These are phyloP conservation scores for Linyphia triangularis DNA, from an alignment of 2,888 invertebrate genomes.

Conservation along the genomic window DNA sequence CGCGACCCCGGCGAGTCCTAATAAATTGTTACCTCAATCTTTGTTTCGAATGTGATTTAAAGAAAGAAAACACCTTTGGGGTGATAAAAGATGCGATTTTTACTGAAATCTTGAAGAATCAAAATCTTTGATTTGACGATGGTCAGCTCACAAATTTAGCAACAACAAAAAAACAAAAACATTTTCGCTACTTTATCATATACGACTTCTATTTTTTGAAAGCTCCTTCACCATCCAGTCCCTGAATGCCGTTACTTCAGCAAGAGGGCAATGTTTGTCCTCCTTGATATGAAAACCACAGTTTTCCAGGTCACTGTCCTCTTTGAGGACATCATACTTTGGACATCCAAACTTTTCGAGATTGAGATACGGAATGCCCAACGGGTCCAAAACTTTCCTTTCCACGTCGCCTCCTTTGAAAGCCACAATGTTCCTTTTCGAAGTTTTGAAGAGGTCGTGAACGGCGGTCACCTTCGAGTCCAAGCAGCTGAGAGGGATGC, in stretches of 20 bases:
- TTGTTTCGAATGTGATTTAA: no score
- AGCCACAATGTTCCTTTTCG: background rate
- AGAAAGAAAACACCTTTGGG: no score
- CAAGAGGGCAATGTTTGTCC: constrained; percentile 21
- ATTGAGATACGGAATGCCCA: constrained; percentile 25
- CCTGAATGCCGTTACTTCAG: constrained; percentile 42
- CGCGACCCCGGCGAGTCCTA: no score
- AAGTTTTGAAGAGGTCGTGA: background rate
- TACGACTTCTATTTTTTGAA: background rate
- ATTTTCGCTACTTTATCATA: background rate
- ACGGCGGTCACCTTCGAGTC: constrained; percentile 8
- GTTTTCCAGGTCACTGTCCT: background rate
- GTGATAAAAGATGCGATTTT: no score
- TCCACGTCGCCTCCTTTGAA: constrained; percentile 29
- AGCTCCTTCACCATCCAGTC: constrained; percentile 10
- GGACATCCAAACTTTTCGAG: constrained; percentile 34
- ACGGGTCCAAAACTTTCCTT: background rate
- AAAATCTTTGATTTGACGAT: no score
- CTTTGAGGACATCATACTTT: background rate
- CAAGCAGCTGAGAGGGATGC: background rate
- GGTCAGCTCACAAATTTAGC: no score
- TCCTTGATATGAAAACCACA: constrained; percentile 25
- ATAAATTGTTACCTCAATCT: no score
- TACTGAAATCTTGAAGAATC: no score
- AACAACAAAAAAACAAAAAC: no score